These are phyloP conservation scores for Anableps anableps DNA, from an alignment of 2,797 vertebrate species.

Conservation along the genomic window DNA sequence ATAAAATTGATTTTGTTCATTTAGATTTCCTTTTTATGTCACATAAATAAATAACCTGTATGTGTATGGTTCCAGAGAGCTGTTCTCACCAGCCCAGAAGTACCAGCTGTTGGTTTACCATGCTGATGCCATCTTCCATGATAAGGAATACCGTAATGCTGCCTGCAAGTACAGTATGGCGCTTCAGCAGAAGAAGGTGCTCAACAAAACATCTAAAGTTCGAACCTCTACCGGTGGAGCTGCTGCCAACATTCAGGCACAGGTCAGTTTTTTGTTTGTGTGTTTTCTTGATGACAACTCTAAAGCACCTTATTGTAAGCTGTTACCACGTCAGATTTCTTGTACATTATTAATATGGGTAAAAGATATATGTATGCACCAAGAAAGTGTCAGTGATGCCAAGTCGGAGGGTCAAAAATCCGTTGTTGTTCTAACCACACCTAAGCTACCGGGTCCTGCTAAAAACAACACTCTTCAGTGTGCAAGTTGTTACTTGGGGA, in stretches of 20 bases:
- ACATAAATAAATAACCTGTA: neutral
- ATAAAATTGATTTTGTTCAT: neutral
- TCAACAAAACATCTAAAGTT: slow-evolving; percentile 98
- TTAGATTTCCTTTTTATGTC: neutral
- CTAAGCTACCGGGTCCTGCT: no score
- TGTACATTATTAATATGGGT: neutral
- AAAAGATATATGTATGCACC: neutral
- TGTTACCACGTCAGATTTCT: neutral
- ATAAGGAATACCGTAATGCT: slow-evolving; percentile 97
- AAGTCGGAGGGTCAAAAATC: neutral
- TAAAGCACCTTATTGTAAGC: neutral
- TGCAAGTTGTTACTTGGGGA: no score
- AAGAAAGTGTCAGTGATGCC: no score
- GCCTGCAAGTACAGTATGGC: slow-evolving; percentile 98
- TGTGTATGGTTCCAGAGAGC: slow-evolving; percentile 82
- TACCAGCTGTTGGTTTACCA: slow-evolving; percentile 98
- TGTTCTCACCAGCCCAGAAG: slow-evolving; percentile 96
- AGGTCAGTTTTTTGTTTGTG: slow-evolving; percentile 77
- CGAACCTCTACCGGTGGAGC: slow-evolving; percentile 92
- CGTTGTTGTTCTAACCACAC: neutral
- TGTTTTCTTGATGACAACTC: neutral
- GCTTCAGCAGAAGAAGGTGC: slow-evolving; percentile 96
- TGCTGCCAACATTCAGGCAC: slow-evolving; percentile 88
- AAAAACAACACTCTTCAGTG: no score
- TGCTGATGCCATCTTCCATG: slow-evolving; percentile 96